Percentiles rank a stretch among this genome's conserved stretches.
These are phyloP conservation scores for Potorous gilbertii DNA, from an alignment of 2,797 vertebrate genomes.

Conservation along the genomic window DNA sequence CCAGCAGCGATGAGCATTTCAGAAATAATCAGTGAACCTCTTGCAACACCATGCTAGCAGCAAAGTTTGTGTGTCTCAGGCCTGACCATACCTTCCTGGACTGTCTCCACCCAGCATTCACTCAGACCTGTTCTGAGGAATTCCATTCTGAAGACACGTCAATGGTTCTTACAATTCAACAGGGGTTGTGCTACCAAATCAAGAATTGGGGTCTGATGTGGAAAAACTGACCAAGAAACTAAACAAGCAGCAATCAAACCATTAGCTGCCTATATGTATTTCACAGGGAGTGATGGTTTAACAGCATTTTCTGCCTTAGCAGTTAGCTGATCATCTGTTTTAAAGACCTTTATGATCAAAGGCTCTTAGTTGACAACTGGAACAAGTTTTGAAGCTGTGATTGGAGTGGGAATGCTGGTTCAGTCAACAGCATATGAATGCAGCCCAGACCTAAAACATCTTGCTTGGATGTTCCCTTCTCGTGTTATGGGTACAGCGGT, in stretches of 20 bases:
- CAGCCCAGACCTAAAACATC: conserved; percentile 91
- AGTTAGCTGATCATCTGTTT: conserved; percentile 91
- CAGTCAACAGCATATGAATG: conserved; percentile 92
- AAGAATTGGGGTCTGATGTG: no score
- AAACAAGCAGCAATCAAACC: no score
- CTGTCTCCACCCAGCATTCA: conserved; percentile 86
- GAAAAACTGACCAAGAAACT: no score
- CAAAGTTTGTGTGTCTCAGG: conserved; percentile 91
- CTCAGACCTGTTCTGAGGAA: conserved; percentile 84
- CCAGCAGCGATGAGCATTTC: conserved; percentile 30
- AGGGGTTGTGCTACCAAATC: conserved; percentile 81
- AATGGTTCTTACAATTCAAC: conserved; percentile 87
- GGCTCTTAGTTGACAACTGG: conserved; percentile 96
- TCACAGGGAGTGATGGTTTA: conserved; percentile 93
- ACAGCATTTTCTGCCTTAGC: conserved; percentile 93
- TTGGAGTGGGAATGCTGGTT: conserved; percentile 94
- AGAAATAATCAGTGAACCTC: conserved; percentile 59
- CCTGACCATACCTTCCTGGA: conserved; percentile 84
- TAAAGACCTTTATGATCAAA: conserved; percentile 94
- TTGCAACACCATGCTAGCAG: conserved; percentile 88
- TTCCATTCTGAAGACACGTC: conserved; percentile 84
- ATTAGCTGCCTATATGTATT: conserved; percentile 92
- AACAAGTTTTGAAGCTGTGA: conserved; percentile 95
- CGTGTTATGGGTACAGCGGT: conserved; percentile 97
- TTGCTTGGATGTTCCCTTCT: conserved; percentile 95